These are phyloP conservation scores for Sinocyclocheilus rhinocerous DNA, from an alignment of 2,113 vertebrate species.

Conservation along the genomic window DNA sequence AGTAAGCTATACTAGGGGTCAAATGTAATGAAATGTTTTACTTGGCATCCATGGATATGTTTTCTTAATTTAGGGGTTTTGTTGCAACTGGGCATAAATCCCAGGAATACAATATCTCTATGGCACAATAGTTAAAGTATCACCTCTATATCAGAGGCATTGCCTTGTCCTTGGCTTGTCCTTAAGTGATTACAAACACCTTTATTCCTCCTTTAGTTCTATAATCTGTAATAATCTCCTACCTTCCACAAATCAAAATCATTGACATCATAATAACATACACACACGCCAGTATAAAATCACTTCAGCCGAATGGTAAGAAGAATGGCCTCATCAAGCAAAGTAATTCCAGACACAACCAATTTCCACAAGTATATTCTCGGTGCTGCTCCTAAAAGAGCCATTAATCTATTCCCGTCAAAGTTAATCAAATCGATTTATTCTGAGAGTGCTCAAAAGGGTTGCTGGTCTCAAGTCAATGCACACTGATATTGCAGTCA, in stretches of 20 bases:
- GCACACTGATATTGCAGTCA: neutral
- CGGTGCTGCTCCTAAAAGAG: constrained; percentile 20
- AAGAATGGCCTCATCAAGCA: constrained; percentile 20
- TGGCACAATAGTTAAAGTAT: neutral
- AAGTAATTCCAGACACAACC: constrained; percentile 23
- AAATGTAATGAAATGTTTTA: constrained; percentile 5
- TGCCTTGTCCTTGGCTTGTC: neutral
- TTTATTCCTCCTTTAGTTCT: neutral
- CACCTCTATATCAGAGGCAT: neutral
- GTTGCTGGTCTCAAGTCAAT: constrained; percentile 3
- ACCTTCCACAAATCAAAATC: neutral
- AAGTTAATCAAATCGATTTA: constrained; percentile 31
- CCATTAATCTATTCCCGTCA: constrained; percentile 17
- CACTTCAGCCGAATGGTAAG: neutral
- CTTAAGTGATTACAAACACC: neutral
- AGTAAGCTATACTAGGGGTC: neutral
- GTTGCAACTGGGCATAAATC: neutral
- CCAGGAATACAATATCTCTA: neutral
- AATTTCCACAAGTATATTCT: constrained; percentile 31
- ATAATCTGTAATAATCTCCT: neutral
- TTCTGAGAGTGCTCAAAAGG: constrained; percentile 21
- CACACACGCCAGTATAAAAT: neutral
- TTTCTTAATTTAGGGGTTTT: constrained; percentile 2
- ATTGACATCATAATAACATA: neutral
- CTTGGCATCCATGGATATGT: neutral